These are phyloP conservation scores for Diarsia mendica DNA, from an alignment of 2,888 invertebrate species.

Conservation along the genomic window DNA sequence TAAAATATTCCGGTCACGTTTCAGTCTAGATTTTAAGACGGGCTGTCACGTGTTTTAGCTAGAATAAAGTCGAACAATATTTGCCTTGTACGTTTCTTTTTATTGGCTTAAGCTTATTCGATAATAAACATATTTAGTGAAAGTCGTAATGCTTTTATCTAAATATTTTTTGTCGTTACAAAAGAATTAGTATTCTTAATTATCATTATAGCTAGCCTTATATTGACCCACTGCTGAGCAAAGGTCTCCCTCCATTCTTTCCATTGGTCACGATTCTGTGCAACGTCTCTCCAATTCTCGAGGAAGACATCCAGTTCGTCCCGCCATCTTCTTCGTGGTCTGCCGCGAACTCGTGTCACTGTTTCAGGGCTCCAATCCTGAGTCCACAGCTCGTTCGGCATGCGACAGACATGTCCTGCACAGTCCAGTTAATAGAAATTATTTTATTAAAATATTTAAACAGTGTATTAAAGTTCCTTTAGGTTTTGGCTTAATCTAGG, in stretches of 20 bases:
- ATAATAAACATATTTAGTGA: not conserved
- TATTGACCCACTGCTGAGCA: too few species aligned
- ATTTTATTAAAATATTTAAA: not conserved
- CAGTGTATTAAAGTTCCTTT: not conserved
- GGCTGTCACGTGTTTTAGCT: constrained; percentile 1
- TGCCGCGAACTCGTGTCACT: too few species aligned
- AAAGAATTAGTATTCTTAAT: not conserved
- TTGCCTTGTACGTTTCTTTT: not conserved
- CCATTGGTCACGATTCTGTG: too few species aligned
- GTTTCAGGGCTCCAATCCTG: too few species aligned
- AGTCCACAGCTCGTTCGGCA: too few species aligned
- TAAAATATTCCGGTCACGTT: constrained; percentile 55
- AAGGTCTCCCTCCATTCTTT: too few species aligned
- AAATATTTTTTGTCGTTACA: not conserved
- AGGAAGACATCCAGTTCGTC: too few species aligned
- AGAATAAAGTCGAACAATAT: constrained; percentile 8
- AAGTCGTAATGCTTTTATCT: not conserved
- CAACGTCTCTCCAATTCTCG: too few species aligned
- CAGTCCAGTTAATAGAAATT: not conserved
- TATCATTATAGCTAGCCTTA: too few species aligned
- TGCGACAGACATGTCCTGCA: too few species aligned
- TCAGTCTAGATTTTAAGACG: constrained; percentile 20
- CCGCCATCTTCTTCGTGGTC: too few species aligned
- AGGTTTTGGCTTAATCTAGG: not conserved
- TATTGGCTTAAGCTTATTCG: not conserved